A percentile compares a stretch with the other conserved stretches of the same genome.
These are phyloP conservation scores for Drosophila lutescens DNA, from an alignment of 2,888 invertebrate genomes.

Conservation along the genomic window DNA sequence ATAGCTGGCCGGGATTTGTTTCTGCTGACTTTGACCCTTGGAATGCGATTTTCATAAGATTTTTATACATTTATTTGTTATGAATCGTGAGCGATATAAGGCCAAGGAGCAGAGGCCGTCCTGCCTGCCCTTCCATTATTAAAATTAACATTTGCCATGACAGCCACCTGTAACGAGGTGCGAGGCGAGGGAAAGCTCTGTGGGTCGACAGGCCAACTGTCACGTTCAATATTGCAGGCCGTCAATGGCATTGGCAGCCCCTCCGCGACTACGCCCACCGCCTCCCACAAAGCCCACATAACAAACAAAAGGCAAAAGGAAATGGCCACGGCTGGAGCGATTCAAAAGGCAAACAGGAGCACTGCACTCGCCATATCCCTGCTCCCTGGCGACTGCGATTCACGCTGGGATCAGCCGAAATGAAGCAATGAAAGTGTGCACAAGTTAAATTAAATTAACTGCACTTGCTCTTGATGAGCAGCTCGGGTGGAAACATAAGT, in stretches of 20 bases:
- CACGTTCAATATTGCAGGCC: slow-evolving; percentile 74
- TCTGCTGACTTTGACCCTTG: slow-evolving; percentile 65
- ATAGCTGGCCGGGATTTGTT: slow-evolving; percentile 61
- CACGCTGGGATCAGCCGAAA: slow-evolving; percentile 13
- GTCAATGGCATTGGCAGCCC: slow-evolving; percentile 61
- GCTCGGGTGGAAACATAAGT: neutral
- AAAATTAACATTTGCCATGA: slow-evolving; percentile 72
- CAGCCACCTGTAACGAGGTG: slow-evolving; percentile 52
- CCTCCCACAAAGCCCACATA: slow-evolving; percentile 52
- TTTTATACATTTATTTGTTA: slow-evolving; percentile 62
- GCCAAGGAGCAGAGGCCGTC: neutral
- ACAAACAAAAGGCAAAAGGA: slow-evolving; percentile 61
- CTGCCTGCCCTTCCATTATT: slow-evolving; percentile 54
- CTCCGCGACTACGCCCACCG: slow-evolving; percentile 26
- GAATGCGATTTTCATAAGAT: slow-evolving; percentile 74
- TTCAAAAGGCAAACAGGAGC: slow-evolving; percentile 19
- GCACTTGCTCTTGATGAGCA: neutral
- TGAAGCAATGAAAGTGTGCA: slow-evolving; percentile 5
- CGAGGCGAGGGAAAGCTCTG: slow-evolving; percentile 3
- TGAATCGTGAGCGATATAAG: slow-evolving; percentile 49
- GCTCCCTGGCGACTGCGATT: slow-evolving; percentile 4
- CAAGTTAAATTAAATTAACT: slow-evolving; percentile 3
- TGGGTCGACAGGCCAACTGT: slow-evolving; percentile 56
- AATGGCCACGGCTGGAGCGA: slow-evolving; percentile 42
- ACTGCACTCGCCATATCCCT: neutral